Percentiles rank a stretch among this genome's conserved stretches.
phyloP scores from a whole-genome alignment of 2,888 invertebrate genomes.

The Melinopterus prodromus region DNA sequence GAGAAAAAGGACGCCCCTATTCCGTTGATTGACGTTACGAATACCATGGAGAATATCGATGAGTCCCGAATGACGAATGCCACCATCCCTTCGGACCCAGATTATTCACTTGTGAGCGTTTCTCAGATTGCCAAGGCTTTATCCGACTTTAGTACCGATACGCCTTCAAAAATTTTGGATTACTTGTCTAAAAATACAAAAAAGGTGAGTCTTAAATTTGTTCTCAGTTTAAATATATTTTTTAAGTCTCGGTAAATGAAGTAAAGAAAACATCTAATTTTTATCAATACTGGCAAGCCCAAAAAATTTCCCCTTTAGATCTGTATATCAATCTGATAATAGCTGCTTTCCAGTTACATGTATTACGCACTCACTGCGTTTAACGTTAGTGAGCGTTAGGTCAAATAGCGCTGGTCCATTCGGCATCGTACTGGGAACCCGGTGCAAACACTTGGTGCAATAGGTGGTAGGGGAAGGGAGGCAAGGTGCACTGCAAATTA shows the following conservation, averaged over 20 bases:
- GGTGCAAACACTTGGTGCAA: no score
- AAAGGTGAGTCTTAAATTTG: neutral
- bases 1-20: slow-evolving; percentile 47
- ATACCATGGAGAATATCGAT: slow-evolving; percentile 20
- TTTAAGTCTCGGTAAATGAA: neutral
- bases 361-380: no score
- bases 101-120: slow-evolving; percentile 34
- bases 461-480: no score
- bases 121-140: slow-evolving; percentile 37
- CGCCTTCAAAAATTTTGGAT: slow-evolving; percentile 36
- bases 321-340: no score
- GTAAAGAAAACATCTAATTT: neutral
- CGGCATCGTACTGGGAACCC: no score
- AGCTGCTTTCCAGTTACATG: no score
- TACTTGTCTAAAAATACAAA: slow-evolving; percentile 27
- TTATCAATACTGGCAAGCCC: neutral
- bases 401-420: no score
- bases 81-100: neutral
- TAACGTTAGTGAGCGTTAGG: no score
- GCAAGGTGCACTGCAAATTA: no score
- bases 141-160: slow-evolving; percentile 31
- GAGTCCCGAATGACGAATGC: slow-evolving; percentile 19
- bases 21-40: slow-evolving; percentile 49
- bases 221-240: neutral
- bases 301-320: no score